Evolutionary conservation across 2,113 vertebrate species (phyloP).

Genomic region (Ammodytes dubius): DNA sequence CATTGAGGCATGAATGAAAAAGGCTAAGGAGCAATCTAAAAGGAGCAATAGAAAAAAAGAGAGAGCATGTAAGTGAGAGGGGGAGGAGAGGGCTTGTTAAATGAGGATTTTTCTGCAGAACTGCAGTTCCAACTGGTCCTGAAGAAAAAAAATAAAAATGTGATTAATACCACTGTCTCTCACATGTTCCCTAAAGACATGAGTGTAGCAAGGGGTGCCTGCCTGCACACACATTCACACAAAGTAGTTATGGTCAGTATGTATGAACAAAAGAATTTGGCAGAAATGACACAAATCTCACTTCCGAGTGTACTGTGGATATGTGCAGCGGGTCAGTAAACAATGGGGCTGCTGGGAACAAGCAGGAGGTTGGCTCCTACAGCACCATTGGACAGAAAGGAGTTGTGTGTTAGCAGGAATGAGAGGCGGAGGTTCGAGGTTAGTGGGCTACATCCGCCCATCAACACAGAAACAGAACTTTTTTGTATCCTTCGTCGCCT

Average conservation of each 20-base stretch:
- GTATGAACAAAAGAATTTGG: neutral
- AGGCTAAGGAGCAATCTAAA: neutral
- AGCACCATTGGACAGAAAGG: slow-evolving; percentile 51
- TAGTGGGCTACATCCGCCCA: slow-evolving; percentile 5
- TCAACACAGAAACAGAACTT: slow-evolving; percentile 36
- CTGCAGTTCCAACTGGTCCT: slow-evolving; percentile 22
- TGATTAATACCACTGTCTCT: slow-evolving; percentile 60
- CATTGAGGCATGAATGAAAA: neutral
- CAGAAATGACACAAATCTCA: neutral
- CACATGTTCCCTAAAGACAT: slow-evolving; percentile 33
- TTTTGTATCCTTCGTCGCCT: slow-evolving; percentile 50
- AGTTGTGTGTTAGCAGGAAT: slow-evolving; percentile 37
- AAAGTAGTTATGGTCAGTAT: neutral
- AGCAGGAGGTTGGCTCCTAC: slow-evolving; percentile 39
- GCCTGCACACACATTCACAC: neutral
- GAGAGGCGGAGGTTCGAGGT: slow-evolving; percentile 38
- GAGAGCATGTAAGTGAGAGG: slow-evolving; percentile 10
- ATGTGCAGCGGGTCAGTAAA: slow-evolving; percentile 29
- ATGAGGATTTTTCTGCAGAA: slow-evolving; percentile 36
- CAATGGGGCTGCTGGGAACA: slow-evolving; percentile 43
- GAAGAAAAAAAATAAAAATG: slow-evolving; percentile 42
- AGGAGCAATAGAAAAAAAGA: slow-evolving; percentile 6
- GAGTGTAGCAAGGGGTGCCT: neutral
- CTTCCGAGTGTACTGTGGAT: slow-evolving; percentile 17
- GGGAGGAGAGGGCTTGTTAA: slow-evolving; percentile 12